Conservation (phyloP, 2,888 invertebrate genomes). For the Trissoscelio sp. region DNA sequence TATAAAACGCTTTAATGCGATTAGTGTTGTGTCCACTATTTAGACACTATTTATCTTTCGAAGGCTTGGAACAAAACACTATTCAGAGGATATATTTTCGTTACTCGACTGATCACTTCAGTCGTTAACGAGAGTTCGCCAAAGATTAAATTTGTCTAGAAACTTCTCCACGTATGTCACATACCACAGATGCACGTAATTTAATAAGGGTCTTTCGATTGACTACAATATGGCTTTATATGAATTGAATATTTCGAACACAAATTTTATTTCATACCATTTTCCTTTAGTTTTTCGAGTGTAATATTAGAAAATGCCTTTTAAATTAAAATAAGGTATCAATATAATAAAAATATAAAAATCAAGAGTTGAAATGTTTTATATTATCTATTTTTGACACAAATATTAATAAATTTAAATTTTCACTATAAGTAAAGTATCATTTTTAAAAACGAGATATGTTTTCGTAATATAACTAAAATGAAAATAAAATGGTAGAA, state of each 20-base stretch:
- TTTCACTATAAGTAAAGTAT: too few relatives aligned
- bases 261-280: background rate
- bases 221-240: background rate
- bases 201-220: conserved; percentile 13
- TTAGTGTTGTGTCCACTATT: conserved; percentile 43
- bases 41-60: conserved; percentile 64
- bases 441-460: too few relatives aligned
- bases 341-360: too few relatives aligned
- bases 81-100: conserved; percentile 61
- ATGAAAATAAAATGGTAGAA: too few relatives aligned
- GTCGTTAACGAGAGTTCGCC: conserved; percentile 63
- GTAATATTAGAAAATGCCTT: background rate
- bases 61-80: conserved; percentile 59
- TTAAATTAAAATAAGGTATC: too few relatives aligned
- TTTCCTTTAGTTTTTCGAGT: background rate
- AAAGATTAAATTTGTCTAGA: conserved; percentile 62
- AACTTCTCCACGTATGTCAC: conserved; percentile 60
- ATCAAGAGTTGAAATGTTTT: too few relatives aligned
- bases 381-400: too few relatives aligned
- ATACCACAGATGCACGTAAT: conserved; percentile 45
- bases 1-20: conserved; percentile 44
- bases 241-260: background rate
- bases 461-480: too few relatives aligned
- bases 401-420: too few relatives aligned
- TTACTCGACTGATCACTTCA: conserved; percentile 67